Evolutionary conservation across 2,888 invertebrate genomes (phyloP).

Genomic region (Caenorhabditis zanzibari): DNA sequence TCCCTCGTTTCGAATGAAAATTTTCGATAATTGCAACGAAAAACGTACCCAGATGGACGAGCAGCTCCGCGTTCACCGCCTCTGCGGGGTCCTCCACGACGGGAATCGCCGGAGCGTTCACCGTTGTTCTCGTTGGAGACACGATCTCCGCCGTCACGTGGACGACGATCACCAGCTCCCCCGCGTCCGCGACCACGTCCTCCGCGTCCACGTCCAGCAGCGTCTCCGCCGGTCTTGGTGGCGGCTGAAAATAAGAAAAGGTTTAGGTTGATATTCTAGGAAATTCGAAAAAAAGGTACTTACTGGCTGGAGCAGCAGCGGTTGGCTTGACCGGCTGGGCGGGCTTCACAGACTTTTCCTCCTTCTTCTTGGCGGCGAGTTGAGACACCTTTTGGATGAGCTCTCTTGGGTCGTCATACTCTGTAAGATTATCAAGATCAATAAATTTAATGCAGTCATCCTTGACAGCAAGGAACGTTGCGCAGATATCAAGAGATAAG

Average conservation of each 20-base stretch:
- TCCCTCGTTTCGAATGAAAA: too few relatives aligned
- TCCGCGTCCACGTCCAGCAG: conserved; percentile 74
- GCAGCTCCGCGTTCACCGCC: conserved; percentile 70
- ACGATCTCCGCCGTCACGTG: conserved; percentile 63
- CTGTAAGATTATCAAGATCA: conserved; percentile 60
- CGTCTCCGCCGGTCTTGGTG: conserved; percentile 61
- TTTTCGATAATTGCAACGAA: too few relatives aligned
- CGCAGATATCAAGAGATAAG: conserved; percentile 22
- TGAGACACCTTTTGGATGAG: conserved; percentile 70
- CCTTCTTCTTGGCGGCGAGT: conserved; percentile 73
- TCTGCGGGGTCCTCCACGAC: conserved; percentile 73
- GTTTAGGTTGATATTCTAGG: neutral
- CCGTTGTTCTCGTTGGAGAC: conserved; percentile 60
- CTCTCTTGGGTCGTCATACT: conserved; percentile 78
- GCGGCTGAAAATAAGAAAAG: conserved; percentile 27
- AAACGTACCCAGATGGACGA: conserved; percentile 61
- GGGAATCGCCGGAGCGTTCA: conserved; percentile 67
- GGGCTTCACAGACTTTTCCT: conserved; percentile 71
- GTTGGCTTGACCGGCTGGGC: conserved; percentile 69
- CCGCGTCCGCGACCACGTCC: conserved; percentile 78
- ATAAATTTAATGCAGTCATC: neutral
- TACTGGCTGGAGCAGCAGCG: conserved; percentile 59
- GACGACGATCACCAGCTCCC: conserved; percentile 68
- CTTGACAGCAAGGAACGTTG: neutral
- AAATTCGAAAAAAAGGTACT: conserved; percentile 16